Conservation (phyloP, 1,140 invertebrate species). For the Pseudomyrmex dendroicus region DNA sequence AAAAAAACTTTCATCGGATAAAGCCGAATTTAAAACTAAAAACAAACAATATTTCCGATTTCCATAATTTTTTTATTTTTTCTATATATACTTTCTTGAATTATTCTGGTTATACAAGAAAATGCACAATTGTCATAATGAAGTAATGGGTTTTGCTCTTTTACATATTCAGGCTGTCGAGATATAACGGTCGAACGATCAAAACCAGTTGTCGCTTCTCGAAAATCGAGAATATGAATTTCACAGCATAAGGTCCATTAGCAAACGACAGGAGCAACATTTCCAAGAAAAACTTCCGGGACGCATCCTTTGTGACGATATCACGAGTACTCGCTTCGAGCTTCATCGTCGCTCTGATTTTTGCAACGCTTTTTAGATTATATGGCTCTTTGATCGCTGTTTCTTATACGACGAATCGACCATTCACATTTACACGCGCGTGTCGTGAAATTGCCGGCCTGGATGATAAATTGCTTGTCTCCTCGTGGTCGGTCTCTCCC, state of each 20-base stretch:
- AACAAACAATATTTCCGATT: not conserved
- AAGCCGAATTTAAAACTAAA: not conserved
- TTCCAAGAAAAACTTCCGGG: conserved; percentile 14
- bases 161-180: not conserved
- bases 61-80: not conserved
- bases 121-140: not conserved
- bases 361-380: conserved; percentile 23
- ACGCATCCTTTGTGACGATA: not conserved
- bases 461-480: conserved; percentile 25
- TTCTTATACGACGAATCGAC: conserved; percentile 10
- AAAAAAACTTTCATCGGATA: not conserved
- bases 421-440: conserved; percentile 13
- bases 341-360: conserved; percentile 1
- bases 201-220: conserved; percentile 18
- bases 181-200: conserved; percentile 6
- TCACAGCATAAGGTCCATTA: not conserved
- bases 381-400: not conserved
- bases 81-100: not conserved
- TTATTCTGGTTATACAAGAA: not conserved
- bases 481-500: not conserved
- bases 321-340: not conserved
- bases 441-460: conserved; percentile 39
- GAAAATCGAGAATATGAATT: conserved; percentile 17
- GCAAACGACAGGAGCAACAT: conserved; percentile 10
- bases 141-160: not conserved